Evolutionary conservation across 2,888 invertebrate genomes (phyloP).

Genomic region (Catocala sponsa): DNA sequence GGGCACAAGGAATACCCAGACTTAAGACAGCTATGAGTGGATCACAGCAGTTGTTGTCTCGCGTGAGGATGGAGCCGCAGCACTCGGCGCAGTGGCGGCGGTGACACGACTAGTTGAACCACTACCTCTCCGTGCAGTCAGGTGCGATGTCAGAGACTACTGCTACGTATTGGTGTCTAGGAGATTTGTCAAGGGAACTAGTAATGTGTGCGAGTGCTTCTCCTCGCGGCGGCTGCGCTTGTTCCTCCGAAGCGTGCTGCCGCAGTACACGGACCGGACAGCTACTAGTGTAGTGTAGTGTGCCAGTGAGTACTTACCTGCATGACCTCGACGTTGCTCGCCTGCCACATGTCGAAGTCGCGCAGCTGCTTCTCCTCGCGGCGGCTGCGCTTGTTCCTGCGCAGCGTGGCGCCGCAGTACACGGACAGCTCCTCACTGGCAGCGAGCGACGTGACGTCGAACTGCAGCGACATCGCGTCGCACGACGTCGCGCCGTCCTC

Average conservation of each 20-base stretch:
- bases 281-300: too few relatives aligned
- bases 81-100: too few relatives aligned
- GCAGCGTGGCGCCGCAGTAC: slow-evolving; percentile 69
- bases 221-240: slow-evolving; percentile 69
- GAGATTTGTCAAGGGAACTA: too few relatives aligned
- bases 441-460: slow-evolving; percentile 71
- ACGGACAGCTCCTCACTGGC: slow-evolving; percentile 73
- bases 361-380: slow-evolving; percentile 67
- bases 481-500: slow-evolving; percentile 73
- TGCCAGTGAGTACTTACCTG: slow-evolving; percentile 57
- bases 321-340: slow-evolving; percentile 78
- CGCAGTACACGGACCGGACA: slow-evolving; percentile 72
- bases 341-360: slow-evolving; percentile 81
- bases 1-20: too few relatives aligned
- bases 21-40: too few relatives aligned
- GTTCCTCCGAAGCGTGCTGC: slow-evolving; percentile 67
- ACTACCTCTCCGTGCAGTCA: too few relatives aligned
- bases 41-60: too few relatives aligned
- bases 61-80: too few relatives aligned
- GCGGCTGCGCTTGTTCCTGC: slow-evolving; percentile 71
- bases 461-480: slow-evolving; percentile 72
- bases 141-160: too few relatives aligned
- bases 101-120: too few relatives aligned
- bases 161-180: too few relatives aligned
- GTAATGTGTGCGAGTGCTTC: slow-evolving; percentile 59